Base-by-base conservation (phyloP, 1,140 invertebrate species). In the Helicorthomorpha holstii region DNA sequence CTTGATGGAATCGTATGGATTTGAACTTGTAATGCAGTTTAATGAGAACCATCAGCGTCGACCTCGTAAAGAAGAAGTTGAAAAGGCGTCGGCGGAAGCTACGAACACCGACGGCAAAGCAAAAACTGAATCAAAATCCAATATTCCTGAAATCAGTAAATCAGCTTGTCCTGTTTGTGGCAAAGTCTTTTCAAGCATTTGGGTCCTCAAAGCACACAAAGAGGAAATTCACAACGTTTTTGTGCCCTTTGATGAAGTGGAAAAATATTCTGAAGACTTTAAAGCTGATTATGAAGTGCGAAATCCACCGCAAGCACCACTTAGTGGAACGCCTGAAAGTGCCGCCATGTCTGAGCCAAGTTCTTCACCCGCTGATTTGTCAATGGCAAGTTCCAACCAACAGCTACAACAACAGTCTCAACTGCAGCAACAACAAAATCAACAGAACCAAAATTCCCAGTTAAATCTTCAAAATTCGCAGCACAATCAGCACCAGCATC, bases 21-120 rank as follows among this genome's bases (percentile, higher is more conserved):
- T 93, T 68, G 90, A 94, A 64, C 76, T 94, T 55, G 89, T 94
- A 2, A 92, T 93, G 86, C 90, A 94, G 67, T 93, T 91, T 65
- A 92, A 92, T 69, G 89, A 93, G 64, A 85, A 85, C 62, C 82
- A 87, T 61, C 83, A 87, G 63, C 75, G 79, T 61, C 63, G 75
- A 34, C 72, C 77, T 50, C 65, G 70, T 42, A 78, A 79, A 60
- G 60, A 63, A 53, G 56, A 60, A 52, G 60, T 48, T 26, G 55
- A 59, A 27, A 54, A 44, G 49, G 54, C 34, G 51, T 56, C 19
- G 44, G 49, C 48, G 21, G 45, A 51, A 19, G 22, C 4, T n/a
- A 24, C 16, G 14, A 38, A 52, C 10, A 43, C n/a, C 19, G 47
- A 45, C 34, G 21, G 27, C 45, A 60, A 48, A 27, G 42, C 48